phyloP scores from a whole-genome alignment of 1,140 invertebrate species.

The Helicoverpa zea region DNA sequence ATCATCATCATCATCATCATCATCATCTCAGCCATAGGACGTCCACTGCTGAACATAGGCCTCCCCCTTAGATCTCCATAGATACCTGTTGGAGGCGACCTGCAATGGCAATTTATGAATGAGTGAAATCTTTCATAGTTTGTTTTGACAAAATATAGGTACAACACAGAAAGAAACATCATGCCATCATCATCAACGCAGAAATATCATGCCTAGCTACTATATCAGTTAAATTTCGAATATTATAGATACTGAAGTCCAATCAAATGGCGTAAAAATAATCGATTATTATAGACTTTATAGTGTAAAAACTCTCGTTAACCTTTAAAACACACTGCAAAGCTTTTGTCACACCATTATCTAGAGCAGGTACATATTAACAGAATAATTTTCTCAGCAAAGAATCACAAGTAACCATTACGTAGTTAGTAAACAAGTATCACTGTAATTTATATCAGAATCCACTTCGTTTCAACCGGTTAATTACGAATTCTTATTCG shows the following conservation, averaged over 20 bases:
- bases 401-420: neutral
- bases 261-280: neutral
- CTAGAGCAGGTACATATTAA: neutral
- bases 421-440: constrained; percentile 7
- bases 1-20: no score
- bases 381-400: constrained; percentile 7
- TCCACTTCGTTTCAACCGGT: constrained; percentile 3
- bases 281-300: no score
- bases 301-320: neutral
- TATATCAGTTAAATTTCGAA: neutral
- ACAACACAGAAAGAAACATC: neutral
- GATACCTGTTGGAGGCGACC: no score
- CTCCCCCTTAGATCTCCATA: no score
- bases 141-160: neutral
- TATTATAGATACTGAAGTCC: neutral
- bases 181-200: no score
- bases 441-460: constrained; percentile 17
- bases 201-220: neutral
- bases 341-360: neutral
- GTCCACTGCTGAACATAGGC: no score
- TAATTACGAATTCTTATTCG: constrained; percentile 15
- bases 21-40: no score
- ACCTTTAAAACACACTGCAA: neutral
- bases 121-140: neutral
- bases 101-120: neutral